A percentile compares a stretch with the other conserved stretches of the same genome.
Evolutionary conservation across 1,140 invertebrate species (phyloP).

Genomic region (Lordiphosa mommai): DNA sequence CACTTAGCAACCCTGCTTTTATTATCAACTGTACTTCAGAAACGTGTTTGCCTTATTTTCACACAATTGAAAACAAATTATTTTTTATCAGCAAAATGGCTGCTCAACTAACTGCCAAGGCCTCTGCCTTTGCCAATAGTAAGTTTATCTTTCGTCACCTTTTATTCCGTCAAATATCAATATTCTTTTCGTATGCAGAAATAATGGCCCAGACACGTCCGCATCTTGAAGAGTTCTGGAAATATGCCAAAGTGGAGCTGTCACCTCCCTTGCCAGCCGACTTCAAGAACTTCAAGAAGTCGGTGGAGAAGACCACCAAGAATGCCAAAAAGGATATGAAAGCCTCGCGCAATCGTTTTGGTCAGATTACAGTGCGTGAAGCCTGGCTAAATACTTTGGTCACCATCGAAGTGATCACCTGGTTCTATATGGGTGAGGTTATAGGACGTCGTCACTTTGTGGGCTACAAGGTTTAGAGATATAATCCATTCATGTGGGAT

Average conservation of each 20-base stretch:
- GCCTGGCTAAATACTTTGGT: conserved; percentile 94
- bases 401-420: conserved; percentile 91
- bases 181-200: conserved; percentile 79
- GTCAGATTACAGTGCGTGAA: conserved; percentile 90
- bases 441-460: conserved; percentile 95
- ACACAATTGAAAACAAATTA: too few relatives aligned
- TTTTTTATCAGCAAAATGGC: conserved; percentile 15
- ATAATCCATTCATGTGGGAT: too few relatives aligned
- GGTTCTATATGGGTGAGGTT: conserved; percentile 98
- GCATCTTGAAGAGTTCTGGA: conserved; percentile 87
- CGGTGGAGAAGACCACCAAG: conserved; percentile 86
- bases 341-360: conserved; percentile 85
- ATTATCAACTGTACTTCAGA: too few relatives aligned
- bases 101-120: conserved; percentile 41
- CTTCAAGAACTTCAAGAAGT: conserved; percentile 87
- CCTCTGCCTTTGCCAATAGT: conserved; percentile 46
- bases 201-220: conserved; percentile 84
- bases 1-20: too few relatives aligned
- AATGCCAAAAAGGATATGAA: conserved; percentile 82
- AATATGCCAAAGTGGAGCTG: conserved; percentile 96
- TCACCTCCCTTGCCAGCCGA: conserved; percentile 92
- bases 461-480: conserved; percentile 90
- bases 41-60: too few relatives aligned
- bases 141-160: conserved; percentile 13
- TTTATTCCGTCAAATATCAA: too few relatives aligned